These are phyloP conservation scores for Heterotilapia buettikoferi DNA, from an alignment of 2,113 vertebrate species.

Conservation along the genomic window DNA sequence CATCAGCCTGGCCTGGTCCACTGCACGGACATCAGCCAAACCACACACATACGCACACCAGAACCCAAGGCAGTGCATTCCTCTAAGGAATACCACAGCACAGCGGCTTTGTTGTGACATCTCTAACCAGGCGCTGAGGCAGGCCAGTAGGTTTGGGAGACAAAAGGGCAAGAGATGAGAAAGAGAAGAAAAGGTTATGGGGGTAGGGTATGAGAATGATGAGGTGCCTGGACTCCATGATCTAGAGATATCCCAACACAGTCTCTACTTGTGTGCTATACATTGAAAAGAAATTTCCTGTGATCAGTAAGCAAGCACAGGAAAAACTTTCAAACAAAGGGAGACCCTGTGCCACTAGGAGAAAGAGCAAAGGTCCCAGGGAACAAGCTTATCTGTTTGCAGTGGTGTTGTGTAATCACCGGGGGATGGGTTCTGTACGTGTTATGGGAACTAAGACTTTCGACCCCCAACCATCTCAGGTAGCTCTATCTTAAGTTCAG, in stretches of 20 bases:
- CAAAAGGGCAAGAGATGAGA: neutral
- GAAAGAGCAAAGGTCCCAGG: neutral
- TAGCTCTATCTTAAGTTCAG: conserved; percentile 11
- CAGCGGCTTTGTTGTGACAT: conserved; percentile 21
- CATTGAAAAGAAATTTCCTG: neutral
- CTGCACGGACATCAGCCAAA: neutral
- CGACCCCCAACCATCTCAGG: conserved; percentile 11
- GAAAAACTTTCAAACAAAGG: neutral
- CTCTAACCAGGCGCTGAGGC: conserved; percentile 14
- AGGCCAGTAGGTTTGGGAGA: neutral
- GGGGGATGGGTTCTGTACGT: neutral
- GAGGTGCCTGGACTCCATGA: neutral
- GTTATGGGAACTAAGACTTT: neutral
- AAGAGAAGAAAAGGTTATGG: neutral
- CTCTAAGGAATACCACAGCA: conserved; percentile 26
- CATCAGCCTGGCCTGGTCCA: neutral
- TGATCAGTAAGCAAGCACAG: neutral
- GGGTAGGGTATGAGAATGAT: neutral
- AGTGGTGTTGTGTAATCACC: neutral
- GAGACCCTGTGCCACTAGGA: neutral
- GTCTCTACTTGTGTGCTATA: neutral
- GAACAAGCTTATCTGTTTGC: neutral
- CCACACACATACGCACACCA: neutral
- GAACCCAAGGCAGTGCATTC: conserved; percentile 18
- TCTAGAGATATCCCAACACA: neutral